phyloP scores from a whole-genome alignment of 1,140 invertebrate genomes.

The Euschistus heros region DNA sequence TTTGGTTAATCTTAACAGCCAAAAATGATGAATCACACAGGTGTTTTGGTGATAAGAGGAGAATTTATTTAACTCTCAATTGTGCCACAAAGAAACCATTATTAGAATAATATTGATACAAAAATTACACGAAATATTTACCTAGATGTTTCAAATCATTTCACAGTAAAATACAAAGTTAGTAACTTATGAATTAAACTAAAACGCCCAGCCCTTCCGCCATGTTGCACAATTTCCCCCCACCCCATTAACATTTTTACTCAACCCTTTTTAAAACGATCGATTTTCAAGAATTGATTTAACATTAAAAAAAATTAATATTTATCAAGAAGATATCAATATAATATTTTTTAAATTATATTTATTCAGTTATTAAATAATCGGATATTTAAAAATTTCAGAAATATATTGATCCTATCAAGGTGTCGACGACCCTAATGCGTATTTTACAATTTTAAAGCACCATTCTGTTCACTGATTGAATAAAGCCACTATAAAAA shows the following conservation, averaged over 20 bases:
- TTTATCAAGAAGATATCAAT: not conserved
- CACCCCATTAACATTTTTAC: constrained; percentile 26
- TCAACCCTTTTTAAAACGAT: constrained; percentile 28
- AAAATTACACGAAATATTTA: too few species aligned
- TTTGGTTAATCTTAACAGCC: not conserved
- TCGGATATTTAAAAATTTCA: not conserved
- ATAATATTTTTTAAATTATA: not conserved
- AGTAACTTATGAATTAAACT: constrained; percentile 8
- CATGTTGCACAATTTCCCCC: constrained; percentile 30
- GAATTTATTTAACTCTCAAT: not conserved
- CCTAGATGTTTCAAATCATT: not conserved
- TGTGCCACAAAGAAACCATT: too few species aligned
- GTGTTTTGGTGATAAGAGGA: constrained; percentile 23
- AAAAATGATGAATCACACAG: constrained; percentile 27
- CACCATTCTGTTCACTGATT: not conserved
- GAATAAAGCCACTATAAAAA: too few species aligned
- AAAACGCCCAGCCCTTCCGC: constrained; percentile 29
- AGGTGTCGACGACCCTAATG: constrained; percentile 29
- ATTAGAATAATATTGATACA: too few species aligned
- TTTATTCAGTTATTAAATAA: not conserved
- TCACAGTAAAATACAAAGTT: not conserved
- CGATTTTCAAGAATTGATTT: constrained; percentile 19
- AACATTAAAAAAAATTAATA: not conserved
- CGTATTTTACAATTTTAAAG: constrained; percentile 26
- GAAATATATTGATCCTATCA: constrained; percentile 27